A percentile compares a stretch with the other conserved stretches of the same genome.
These are phyloP conservation scores for Nannospalax galili DNA, from an alignment of 2,113 vertebrate genomes.

Conservation along the genomic window DNA sequence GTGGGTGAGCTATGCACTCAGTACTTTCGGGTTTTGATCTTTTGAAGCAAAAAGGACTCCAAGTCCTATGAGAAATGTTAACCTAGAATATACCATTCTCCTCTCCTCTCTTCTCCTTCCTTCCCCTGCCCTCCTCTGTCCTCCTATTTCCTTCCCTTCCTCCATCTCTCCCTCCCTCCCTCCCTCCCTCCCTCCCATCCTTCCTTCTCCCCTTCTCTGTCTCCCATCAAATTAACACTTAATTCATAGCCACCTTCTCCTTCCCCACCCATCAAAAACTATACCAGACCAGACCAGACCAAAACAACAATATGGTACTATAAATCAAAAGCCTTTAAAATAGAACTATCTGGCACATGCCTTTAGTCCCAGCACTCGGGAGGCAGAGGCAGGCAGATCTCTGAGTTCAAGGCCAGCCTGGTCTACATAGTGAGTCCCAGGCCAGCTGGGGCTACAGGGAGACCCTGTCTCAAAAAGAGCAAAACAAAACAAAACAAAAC, in stretches of 20 bases:
- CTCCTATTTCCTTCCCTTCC: no score
- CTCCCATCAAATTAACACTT: background rate
- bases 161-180: no score
- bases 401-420: no score
- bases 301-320: background rate
- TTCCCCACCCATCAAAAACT: background rate
- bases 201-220: no score
- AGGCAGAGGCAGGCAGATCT: no score
- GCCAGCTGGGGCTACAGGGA: no score
- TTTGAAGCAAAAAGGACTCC: constrained; percentile 34
- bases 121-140: no score
- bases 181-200: no score
- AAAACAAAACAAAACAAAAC: no score
- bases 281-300: background rate
- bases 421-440: no score
- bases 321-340: background rate
- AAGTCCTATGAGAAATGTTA: background rate
- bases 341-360: background rate
- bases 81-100: background rate
- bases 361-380: no score
- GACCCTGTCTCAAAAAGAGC: no score
- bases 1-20: background rate
- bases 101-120: background rate
- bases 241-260: background rate
- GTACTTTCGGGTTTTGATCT: constrained; percentile 58